Evolutionary conservation across 1,140 invertebrate species (phyloP), one percentile per base, ranked within the genome.

Genomic region (Heliconius nattereri): DNA sequence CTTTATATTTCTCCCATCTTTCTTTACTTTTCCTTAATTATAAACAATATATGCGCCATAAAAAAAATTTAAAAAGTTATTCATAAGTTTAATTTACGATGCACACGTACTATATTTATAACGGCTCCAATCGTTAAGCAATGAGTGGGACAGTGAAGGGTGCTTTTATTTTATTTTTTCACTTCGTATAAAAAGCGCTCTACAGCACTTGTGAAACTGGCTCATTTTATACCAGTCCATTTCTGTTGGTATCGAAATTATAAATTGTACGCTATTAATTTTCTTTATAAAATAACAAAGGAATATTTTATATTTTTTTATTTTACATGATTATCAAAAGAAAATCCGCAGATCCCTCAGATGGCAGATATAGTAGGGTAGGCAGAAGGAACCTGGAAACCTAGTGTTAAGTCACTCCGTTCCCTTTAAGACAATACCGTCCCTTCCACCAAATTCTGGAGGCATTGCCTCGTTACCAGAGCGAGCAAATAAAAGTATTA

Each of bases 81-180:
- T 40, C 3, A 40, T 40, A 52, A 52, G 49, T n/a, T 57, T n/a
- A 57, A 9, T 57, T 57, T 57, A 1, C 54, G 54, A n/a, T 57
- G n/a, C 20, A 57, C 20, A 57, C n/a, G 20, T 11, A n/a, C 20
- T 66, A 26, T 66, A 26, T 66, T 5, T 13, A 26, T 66, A 16
- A 66, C 23, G 13, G 57, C 26, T 13, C 57, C n/a, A 66, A 26
- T 66, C 57, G 57, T 66, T 66, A 66, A 66, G 57, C 57, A 66
- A 66, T 26, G 23, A 26, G 23, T 66, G 26, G 57, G 13, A 29
- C 57, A 13, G 57, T 66, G n/a, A 66, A 66, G 57, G 57, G 57
- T 66, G 57, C 57, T 66, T 66, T 66, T 66, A 66, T 66, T 66
- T 29, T 45, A n/a, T 32, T 40, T 40, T 66, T 66, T 66, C 29